Conservation (phyloP, 2,797 vertebrate species). For the Botia almorhae region DNA sequence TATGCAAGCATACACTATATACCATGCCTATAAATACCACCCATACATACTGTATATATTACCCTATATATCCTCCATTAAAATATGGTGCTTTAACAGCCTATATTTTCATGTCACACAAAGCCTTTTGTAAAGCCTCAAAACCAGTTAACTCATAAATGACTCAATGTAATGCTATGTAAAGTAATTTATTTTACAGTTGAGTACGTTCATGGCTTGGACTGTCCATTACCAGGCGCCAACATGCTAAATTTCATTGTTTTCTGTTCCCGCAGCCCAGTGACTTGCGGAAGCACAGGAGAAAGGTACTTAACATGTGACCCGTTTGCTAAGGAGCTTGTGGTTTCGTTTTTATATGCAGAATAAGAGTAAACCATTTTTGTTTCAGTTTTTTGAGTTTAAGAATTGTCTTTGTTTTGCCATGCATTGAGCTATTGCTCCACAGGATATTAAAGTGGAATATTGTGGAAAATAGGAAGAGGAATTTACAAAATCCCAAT, state of each 20-base stretch:
- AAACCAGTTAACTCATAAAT: not conserved
- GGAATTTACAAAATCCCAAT: no score
- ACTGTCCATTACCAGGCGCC: not conserved
- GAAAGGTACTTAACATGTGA: constrained; percentile 84
- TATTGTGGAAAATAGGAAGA: no score
- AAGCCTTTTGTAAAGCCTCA: not conserved
- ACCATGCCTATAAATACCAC: no score
- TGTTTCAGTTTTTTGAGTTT: not conserved
- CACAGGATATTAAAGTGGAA: no score
- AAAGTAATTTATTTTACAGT: not conserved
- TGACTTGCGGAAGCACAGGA: constrained; percentile 97
- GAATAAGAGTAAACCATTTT: no score
- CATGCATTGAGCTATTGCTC: not conserved
- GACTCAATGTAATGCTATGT: not conserved
- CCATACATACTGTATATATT: not conserved
- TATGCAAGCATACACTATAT: constrained; percentile 62
- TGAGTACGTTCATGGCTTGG: not conserved
- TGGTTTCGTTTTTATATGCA: not conserved
- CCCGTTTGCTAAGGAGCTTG: not conserved
- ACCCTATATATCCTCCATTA: not conserved
- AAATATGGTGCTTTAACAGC: not conserved
- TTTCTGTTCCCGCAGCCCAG: constrained; percentile 83
- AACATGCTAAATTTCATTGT: not conserved
- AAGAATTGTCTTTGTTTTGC: not conserved
- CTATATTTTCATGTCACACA: not conserved